phyloP scores from a whole-genome alignment of 64 coral and sea anemone species.

The Montipora efflorescens region DNA sequence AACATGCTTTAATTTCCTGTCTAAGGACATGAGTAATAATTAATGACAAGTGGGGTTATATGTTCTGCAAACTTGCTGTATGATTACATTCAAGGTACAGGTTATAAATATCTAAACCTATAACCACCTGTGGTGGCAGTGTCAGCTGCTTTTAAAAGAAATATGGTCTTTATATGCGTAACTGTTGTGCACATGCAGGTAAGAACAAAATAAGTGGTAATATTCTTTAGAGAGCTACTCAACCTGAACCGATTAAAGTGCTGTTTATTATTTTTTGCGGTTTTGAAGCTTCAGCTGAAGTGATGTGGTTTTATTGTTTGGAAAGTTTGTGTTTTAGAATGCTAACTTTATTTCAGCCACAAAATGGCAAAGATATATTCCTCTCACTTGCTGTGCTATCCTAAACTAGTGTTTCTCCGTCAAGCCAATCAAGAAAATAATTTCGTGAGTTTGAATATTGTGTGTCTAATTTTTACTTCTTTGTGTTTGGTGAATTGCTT shows the following conservation, averaged over 20 bases:
- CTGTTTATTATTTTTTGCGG: constrained; percentile 25
- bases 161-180: constrained; percentile 59
- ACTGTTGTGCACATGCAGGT: constrained; percentile 42
- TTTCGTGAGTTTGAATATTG: constrained; percentile 24
- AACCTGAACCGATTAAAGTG: constrained; percentile 22
- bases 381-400: constrained; percentile 33
- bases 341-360: not conserved
- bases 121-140: not conserved
- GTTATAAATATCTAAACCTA: not conserved
- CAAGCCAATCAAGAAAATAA: not conserved
- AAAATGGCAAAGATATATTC: constrained; percentile 18
- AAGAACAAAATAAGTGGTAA: constrained; percentile 1
- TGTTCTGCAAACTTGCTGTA: constrained; percentile 1
- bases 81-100: not conserved
- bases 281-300: constrained; percentile 2
- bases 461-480: not conserved
- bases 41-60: not conserved
- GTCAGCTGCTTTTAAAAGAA: not conserved
- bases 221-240: constrained; percentile 13
- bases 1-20: constrained; percentile 45
- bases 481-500: not conserved
- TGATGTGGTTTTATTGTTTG: not conserved
- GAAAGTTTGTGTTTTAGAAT: not conserved
- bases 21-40: not conserved
- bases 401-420: constrained; percentile 9